These are phyloP conservation scores for Euphysa ruthae DNA, from an alignment of 30 jellyfish, hydroid and myxozoan genomes.

Conservation along the genomic window DNA sequence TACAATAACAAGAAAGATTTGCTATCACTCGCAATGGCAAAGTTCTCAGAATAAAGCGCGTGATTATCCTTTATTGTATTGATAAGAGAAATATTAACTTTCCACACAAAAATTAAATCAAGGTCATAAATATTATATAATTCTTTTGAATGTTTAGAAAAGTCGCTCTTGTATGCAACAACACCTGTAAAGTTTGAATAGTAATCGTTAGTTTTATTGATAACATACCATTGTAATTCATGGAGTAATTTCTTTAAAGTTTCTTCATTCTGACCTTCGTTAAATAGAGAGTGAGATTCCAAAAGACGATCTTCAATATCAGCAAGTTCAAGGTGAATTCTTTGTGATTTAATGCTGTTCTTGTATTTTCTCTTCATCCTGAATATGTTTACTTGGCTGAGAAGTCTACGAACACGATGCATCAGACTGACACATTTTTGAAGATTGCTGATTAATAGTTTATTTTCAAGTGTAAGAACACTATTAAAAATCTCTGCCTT, in stretches of 20 bases:
- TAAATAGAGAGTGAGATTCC: not conserved
- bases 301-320: not conserved
- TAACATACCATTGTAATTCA: not conserved
- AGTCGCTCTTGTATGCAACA: not conserved
- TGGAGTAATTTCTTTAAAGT: not conserved
- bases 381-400: not conserved
- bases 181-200: slow-evolving; percentile 8
- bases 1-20: slow-evolving; percentile 1
- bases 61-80: not conserved
- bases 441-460: too few relatives aligned
- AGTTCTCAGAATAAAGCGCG: slow-evolving; percentile 6
- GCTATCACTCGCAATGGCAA: not conserved
- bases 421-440: not conserved
- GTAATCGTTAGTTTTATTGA: not conserved
- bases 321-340: not conserved
- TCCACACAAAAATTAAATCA: slow-evolving; percentile 5
- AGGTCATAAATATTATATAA: not conserved
- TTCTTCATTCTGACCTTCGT: not conserved
- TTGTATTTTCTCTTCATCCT: not conserved
- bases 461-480: too few relatives aligned
- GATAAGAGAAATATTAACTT: slow-evolving; percentile 1
- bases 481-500: too few relatives aligned
- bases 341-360: not conserved
- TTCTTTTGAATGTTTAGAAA: not conserved
- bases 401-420: not conserved